Conservation (phyloP, 2,797 vertebrate genomes). For the Halcyon chelicuti region DNA sequence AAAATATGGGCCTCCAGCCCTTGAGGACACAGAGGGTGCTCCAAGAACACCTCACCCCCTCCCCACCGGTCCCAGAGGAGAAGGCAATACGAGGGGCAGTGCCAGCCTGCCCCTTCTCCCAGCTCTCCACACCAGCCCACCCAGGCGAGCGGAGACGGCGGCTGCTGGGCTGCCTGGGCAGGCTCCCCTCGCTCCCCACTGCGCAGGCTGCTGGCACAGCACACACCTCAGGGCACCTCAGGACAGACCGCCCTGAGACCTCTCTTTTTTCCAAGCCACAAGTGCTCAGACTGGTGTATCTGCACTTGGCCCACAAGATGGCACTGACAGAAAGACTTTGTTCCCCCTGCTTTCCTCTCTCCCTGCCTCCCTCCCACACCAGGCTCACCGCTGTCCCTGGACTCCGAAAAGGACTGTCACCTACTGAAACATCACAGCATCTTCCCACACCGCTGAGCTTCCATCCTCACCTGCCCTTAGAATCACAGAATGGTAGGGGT, state of each 20-base stretch:
- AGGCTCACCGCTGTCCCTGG: neutral
- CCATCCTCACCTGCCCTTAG: neutral
- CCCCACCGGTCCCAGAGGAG: neutral
- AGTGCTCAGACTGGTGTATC: rapidly evolving
- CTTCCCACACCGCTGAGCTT: neutral
- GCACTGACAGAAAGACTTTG: constrained; percentile 8
- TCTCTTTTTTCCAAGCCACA: neutral
- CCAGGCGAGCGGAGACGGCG: neutral
- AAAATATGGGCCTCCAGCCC: neutral
- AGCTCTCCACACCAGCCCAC: too few species aligned
- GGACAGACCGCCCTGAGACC: too few species aligned
- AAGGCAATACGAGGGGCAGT: neutral
- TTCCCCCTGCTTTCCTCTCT: neutral
- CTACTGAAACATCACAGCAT: neutral
- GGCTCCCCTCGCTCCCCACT: neutral
- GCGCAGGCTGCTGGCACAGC: neutral
- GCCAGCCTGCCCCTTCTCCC: neutral
- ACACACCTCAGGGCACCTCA: neutral
- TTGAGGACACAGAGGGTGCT: neutral
- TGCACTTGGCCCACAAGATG: constrained; percentile 10
- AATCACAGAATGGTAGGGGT: too few species aligned
- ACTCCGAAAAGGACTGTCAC: constrained; percentile 28
- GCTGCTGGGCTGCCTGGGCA: neutral
- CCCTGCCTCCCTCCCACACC: neutral
- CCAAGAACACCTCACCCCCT: neutral